Evolutionary conservation across 2,888 invertebrate species (phyloP).

Genomic region (Phoronis australis): DNA sequence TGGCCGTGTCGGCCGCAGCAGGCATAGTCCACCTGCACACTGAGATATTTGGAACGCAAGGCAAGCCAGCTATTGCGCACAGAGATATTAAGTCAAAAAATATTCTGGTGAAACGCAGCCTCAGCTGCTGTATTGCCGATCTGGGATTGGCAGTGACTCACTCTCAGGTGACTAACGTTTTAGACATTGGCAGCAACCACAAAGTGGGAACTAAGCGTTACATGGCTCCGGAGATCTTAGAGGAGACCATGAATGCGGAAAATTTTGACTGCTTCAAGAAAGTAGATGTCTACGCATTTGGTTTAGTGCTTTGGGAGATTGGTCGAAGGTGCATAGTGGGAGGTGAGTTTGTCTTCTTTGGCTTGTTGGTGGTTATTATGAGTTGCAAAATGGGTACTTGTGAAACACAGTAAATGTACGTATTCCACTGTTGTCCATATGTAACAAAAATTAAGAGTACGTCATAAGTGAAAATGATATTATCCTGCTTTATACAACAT

Average conservation of each 20-base stretch:
- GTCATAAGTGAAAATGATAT: too few relatives aligned
- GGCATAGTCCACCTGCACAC: conserved; percentile 90
- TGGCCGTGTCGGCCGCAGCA: conserved; percentile 77
- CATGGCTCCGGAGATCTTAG: conserved; percentile 90
- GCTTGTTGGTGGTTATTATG: too few relatives aligned
- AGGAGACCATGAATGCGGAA: conserved; percentile 62
- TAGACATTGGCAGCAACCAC: conserved; percentile 37
- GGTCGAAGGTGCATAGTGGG: conserved; percentile 58
- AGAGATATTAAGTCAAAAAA: conserved; percentile 57
- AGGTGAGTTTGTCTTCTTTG: too few relatives aligned
- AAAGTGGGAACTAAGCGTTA: conserved; percentile 81
- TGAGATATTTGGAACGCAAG: conserved; percentile 90
- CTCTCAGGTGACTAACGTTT: conserved; percentile 27
- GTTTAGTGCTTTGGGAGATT: conserved; percentile 87
- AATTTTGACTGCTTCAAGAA: conserved; percentile 80
- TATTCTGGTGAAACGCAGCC: conserved; percentile 57
- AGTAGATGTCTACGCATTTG: conserved; percentile 86
- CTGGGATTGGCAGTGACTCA: conserved; percentile 79
- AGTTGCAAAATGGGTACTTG: too few relatives aligned
- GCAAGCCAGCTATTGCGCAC: conserved; percentile 94
- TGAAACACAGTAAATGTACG: too few relatives aligned
- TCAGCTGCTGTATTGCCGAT: conserved; percentile 89
- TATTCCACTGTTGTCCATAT: too few relatives aligned
- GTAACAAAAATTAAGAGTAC: too few relatives aligned
- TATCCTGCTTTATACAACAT: too few relatives aligned